Evolutionary conservation across 2,888 invertebrate species (phyloP), one percentile per base, ranked within the genome.

Genomic region (Drosophila prolongata): DNA sequence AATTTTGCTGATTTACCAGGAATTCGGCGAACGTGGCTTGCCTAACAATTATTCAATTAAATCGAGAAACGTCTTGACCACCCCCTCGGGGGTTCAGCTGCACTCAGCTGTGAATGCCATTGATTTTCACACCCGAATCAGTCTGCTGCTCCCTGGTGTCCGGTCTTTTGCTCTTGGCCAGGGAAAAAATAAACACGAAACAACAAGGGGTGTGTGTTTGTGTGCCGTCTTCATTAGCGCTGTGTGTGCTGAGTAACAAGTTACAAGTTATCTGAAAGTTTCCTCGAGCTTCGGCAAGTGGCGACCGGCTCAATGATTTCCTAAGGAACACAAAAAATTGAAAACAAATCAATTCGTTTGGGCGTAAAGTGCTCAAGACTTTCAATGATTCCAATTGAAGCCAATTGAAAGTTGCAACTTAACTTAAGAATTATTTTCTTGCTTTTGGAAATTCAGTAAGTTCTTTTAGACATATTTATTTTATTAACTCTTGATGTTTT

Each of bases 1-100:
- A 40, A 49, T 58, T 66, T 56, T 55, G 46, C 53, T 58, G 65
- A 66, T 58, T 64, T 71, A 37, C 56, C 62, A 53, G 58, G 50
- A 44, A 60, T 75, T n/a, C 55, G 74, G 80, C 79, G 90, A 90
- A 91, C 89, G 90, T 88, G 85, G 89, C 81, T 86, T 87, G 90
- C 87, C 83, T 90, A 90, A 85, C 89, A 91, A 91, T 91, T 91
- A 91, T 91, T 91, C 91, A 91, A 91, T 91, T 91, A 91, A 91
- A 91, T 91, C 70, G 89, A 88, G 88, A 89, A 91, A 19, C 61
- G 50, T 61, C 69, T 61, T 70, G 5, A 88, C 85, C 77, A 79
- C 80, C 83, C 90, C 79, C 77, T 47, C 34, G 47, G 62, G 76
- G 79, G 69, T 69, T 27, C 30, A 47, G 47, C 67, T 69, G 70